phyloP scores from a whole-genome alignment of 2,888 invertebrate genomes.

The Mimumesa dahlbomi region DNA sequence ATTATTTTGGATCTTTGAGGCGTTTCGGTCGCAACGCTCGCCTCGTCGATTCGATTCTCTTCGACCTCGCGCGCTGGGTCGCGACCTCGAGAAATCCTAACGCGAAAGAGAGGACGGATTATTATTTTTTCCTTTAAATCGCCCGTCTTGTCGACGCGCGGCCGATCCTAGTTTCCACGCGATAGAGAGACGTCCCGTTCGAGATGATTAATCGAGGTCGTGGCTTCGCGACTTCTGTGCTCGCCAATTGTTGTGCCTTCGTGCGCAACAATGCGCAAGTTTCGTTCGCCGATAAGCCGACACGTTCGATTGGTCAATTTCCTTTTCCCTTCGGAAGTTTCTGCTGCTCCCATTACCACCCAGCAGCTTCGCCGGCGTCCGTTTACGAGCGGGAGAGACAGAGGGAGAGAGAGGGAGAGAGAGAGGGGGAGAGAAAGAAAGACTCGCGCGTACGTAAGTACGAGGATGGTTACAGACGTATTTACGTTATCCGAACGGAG shows the following conservation, averaged over 20 bases:
- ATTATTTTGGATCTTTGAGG: conserved; percentile 5
- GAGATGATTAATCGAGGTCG: conserved; percentile 68
- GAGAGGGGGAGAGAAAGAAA: neutral
- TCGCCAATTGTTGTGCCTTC: no score
- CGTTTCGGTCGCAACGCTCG: conserved; percentile 29
- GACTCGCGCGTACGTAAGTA: neutral
- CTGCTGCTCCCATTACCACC: no score
- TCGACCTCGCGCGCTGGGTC: neutral
- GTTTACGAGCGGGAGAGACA: neutral
- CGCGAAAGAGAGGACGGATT: no score
- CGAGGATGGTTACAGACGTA: no score
- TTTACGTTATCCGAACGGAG: conserved; percentile 15
- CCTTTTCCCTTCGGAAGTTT: no score
- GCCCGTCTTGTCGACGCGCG: no score
- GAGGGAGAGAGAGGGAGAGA: neutral
- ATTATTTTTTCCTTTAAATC: no score
- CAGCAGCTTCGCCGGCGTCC: no score
- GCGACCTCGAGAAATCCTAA: no score
- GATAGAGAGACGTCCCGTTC: neutral
- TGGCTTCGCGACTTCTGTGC: conserved; percentile 18
- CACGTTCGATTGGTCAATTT: neutral
- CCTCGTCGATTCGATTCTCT: conserved; percentile 5
- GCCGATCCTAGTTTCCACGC: no score
- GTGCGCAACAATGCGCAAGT: no score
- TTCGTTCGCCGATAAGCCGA: conserved; percentile 9